These are phyloP conservation scores for Bombus confusus DNA, from an alignment of 1,140 invertebrate species.

Conservation along the genomic window DNA sequence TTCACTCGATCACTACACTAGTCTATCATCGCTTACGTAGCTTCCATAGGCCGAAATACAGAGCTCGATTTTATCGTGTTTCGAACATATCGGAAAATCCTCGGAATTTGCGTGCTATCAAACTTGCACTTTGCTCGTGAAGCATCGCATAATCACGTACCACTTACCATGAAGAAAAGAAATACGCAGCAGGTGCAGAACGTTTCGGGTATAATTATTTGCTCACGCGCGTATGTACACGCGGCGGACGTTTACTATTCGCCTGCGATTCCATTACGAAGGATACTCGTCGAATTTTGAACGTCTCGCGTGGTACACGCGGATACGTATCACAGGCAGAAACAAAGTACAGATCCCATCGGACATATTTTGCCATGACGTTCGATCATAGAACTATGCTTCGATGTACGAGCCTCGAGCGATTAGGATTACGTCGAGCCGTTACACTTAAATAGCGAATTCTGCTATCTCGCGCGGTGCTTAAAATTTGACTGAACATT, in stretches of 20 bases:
- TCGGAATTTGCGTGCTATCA: conserved; percentile 2
- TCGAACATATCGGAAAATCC: conserved; percentile 35
- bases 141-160: background rate
- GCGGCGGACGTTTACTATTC: background rate
- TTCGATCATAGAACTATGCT: background rate
- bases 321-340: background rate
- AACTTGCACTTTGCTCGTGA: background rate
- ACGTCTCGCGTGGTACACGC: background rate
- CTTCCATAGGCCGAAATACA: background rate
- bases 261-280: background rate
- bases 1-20: background rate
- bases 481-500: conserved; percentile 34
- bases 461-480: conserved; percentile 13
- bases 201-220: conserved; percentile 16
- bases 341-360: background rate
- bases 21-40: background rate
- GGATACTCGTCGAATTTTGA: background rate
- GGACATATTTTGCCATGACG: background rate
- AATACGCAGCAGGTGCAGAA: background rate
- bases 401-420: background rate
- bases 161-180: background rate
- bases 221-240: background rate
- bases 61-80: conserved; percentile 13
- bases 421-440: background rate
- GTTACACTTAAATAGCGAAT: background rate